Evolutionary conservation across 2,113 vertebrate species (phyloP).

Genomic region (Uropsilus gracilis): DNA sequence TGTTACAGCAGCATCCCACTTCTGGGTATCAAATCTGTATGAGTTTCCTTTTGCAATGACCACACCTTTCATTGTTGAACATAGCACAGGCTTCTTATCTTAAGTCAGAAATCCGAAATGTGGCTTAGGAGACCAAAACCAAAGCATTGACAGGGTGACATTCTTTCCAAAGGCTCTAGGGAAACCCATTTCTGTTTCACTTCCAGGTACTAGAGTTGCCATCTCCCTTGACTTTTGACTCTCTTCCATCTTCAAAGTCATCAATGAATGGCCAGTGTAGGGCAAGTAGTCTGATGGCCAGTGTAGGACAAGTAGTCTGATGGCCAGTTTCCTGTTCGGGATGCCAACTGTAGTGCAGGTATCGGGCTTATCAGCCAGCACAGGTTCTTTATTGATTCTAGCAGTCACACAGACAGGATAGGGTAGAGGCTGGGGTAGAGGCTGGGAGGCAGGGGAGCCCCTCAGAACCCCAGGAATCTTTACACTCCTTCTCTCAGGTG

Average conservation of each 20-base stretch:
- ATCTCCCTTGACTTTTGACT: background rate
- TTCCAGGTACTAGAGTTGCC: background rate
- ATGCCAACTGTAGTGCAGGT: too few relatives aligned
- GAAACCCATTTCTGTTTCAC: background rate
- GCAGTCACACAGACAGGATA: too few relatives aligned
- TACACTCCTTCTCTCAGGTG: too few relatives aligned
- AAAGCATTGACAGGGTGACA: background rate
- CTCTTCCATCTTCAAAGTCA: background rate
- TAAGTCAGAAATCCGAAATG: background rate
- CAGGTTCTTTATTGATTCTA: too few relatives aligned
- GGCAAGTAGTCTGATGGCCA: too few relatives aligned
- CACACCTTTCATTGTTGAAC: background rate
- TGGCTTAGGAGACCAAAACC: background rate
- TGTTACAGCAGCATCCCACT: background rate
- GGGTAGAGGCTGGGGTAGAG: too few relatives aligned
- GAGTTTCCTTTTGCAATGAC: background rate
- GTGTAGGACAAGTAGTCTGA: too few relatives aligned
- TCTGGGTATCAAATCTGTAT: background rate
- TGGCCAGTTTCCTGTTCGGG: too few relatives aligned
- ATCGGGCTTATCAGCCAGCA: too few relatives aligned
- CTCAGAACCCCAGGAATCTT: too few relatives aligned
- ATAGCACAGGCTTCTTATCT: background rate
- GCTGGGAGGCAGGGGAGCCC: too few relatives aligned
- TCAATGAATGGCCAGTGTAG: background rate
- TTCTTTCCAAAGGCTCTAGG: background rate